Evolutionary conservation across 2,797 vertebrate genomes (phyloP).

Genomic region (Anomalospiza imberbis): DNA sequence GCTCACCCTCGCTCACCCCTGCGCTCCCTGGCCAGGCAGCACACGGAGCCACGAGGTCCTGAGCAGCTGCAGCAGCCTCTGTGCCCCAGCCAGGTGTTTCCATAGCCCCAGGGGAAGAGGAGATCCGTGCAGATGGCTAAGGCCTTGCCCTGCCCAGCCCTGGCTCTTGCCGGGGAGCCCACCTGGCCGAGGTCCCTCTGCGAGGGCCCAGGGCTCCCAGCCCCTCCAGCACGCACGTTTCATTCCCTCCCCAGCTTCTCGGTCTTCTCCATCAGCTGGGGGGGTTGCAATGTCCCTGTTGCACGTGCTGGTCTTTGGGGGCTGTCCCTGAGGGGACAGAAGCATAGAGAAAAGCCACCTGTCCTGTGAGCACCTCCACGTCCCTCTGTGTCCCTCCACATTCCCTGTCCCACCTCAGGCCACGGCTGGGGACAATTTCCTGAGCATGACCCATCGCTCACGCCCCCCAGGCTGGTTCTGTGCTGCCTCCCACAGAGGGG

Average conservation of each 20-base stretch:
- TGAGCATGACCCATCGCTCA: rapidly evolving
- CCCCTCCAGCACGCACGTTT: not conserved
- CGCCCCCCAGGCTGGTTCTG: rapidly evolving
- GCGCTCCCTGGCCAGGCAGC: rapidly evolving
- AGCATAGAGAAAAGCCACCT: not conserved
- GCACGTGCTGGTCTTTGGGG: rapidly evolving
- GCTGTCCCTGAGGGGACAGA: not conserved
- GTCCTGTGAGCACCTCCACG: rapidly evolving
- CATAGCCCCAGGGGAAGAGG: not conserved
- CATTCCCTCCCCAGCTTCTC: not conserved
- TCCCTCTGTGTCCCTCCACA: not conserved
- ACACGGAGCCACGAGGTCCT: not conserved
- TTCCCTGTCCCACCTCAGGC: not conserved
- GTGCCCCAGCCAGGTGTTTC: not conserved
- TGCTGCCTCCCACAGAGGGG: not conserved
- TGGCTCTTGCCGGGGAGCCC: not conserved
- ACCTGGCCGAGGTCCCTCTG: not conserved
- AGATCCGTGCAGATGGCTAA: rapidly evolving
- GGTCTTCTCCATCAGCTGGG: not conserved
- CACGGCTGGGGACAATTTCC: rapidly evolving
- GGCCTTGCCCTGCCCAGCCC: not conserved
- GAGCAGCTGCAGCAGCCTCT: not conserved
- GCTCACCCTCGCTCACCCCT: not conserved
- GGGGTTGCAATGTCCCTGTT: not conserved
- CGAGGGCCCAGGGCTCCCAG: not conserved